Evolutionary conservation across 2,797 vertebrate genomes (phyloP).

Genomic region (Enteromius mattozi): DNA sequence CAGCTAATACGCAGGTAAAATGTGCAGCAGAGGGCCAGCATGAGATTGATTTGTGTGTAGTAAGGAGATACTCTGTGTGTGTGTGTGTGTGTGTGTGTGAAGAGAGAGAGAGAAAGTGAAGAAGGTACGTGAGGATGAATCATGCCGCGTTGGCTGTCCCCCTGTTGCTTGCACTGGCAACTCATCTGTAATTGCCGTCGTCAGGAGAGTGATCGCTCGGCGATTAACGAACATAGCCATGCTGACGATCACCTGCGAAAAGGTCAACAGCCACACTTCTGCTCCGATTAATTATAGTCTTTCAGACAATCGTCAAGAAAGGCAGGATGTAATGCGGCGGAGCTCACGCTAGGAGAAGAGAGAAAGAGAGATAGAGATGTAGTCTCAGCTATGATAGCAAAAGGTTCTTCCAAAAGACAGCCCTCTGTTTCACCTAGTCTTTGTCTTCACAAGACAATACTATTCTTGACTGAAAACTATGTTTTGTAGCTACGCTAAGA

Average conservation of each 20-base stretch:
- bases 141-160: slow-evolving; percentile 54
- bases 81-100: slow-evolving; percentile 29
- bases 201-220: slow-evolving; percentile 76
- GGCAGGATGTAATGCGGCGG: slow-evolving; percentile 57
- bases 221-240: slow-evolving; percentile 76
- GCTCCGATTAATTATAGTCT: slow-evolving; percentile 81
- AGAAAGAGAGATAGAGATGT: background rate
- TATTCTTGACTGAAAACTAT: slow-evolving; percentile 20
- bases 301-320: slow-evolving; percentile 62
- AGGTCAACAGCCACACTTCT: slow-evolving; percentile 82
- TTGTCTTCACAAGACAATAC: slow-evolving; percentile 34
- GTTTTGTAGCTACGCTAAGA: slow-evolving; percentile 24
- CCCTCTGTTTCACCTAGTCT: slow-evolving; percentile 31
- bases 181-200: slow-evolving; percentile 73
- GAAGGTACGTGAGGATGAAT: slow-evolving; percentile 59
- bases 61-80: slow-evolving; percentile 62
- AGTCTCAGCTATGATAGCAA: slow-evolving; percentile 31
- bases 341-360: slow-evolving; percentile 34
- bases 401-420: slow-evolving; percentile 41
- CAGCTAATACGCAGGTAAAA: slow-evolving; percentile 77
- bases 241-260: slow-evolving; percentile 81
- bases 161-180: slow-evolving; percentile 60
- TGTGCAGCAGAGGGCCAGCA: slow-evolving; percentile 68
- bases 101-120: slow-evolving; percentile 43
- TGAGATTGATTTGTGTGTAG: slow-evolving; percentile 69